Base-by-base conservation (phyloP, 2,888 invertebrate genomes). In the Marasmarcha lunaedactyla region DNA sequence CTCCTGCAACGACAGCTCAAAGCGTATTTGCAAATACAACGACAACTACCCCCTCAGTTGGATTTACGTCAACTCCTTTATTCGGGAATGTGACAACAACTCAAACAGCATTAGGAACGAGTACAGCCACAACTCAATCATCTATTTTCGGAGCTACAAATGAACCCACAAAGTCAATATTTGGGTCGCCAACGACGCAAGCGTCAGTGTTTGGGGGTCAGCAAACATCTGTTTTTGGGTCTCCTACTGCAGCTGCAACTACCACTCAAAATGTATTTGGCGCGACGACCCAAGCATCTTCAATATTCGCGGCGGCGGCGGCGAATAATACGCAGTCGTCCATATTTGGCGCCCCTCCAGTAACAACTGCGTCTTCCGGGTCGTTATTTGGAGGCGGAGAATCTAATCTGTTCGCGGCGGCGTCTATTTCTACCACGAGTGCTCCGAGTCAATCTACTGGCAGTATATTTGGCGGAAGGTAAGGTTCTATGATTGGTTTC, bases 371-470 rank as follows among this genome's bases (percentile, higher is more conserved):
- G 0, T 63, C 64, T 38, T 56, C 63, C 36, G 57, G 65, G 1
- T 79, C 79, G 2, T 46, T 74, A 25, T 71, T 76, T 47, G 69
- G 73, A 30, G 61, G 65, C 10, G 59, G 55, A 15, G 70, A 73
- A 47, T 45, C 57, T 1, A 76, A 59, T 50, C 44, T 84, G 46
- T 85, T 84, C 49, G 76, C 78, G 1, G 57, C 74, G 0, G 77
- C 78, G 10, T 79, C 68, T 48, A 84, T 84, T 50, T 79, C 83
- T 0, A 73, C 81, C 0, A 76, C 76, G 0, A 73, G 55, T 36
- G 68, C 76, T 0, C 54, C 71, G 1, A 53, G 70, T 3, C 64
- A 55, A 14, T 49, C 53, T 1, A 65, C 57, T 33, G 64, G 67
- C 4, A 74, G 74, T 49, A 70, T 78, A 46, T 81, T 83, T 50